phyloP scores from a whole-genome alignment of 2,888 invertebrate genomes.

The Strigamia transsilvanica region DNA sequence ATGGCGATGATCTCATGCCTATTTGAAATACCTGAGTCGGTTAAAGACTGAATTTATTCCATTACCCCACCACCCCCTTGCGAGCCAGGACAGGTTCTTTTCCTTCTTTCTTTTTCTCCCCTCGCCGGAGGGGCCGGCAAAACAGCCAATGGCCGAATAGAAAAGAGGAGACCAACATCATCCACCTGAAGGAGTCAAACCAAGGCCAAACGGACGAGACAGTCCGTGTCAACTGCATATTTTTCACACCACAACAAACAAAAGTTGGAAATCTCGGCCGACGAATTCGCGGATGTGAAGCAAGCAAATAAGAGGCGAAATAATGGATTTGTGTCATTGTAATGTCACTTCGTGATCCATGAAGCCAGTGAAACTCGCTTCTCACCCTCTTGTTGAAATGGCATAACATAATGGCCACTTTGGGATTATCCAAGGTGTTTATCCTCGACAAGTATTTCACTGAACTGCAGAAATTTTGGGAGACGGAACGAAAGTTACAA shows the following conservation, averaged over 20 bases:
- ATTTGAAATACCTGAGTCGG: background rate
- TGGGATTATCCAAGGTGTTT: conserved; percentile 96
- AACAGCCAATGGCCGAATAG: conserved; percentile 30
- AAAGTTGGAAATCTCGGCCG: background rate
- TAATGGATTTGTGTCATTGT: background rate
- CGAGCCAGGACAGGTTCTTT: conserved; percentile 2
- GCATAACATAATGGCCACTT: conserved; percentile 79
- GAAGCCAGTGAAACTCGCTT: background rate
- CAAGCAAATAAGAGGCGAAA: background rate
- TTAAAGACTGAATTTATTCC: conserved; percentile 2
- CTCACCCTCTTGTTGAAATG: conserved; percentile 14
- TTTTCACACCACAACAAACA: background rate
- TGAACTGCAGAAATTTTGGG: conserved; percentile 95
- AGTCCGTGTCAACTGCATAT: background rate
- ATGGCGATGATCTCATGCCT: background rate
- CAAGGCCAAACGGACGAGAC: conserved; percentile 14
- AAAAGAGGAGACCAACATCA: conserved; percentile 10
- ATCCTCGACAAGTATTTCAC: conserved; percentile 97
- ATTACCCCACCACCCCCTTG: conserved; percentile 23
- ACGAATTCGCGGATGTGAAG: background rate
- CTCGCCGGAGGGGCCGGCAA: conserved; percentile 30
- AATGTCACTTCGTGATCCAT: background rate
- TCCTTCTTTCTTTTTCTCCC: conserved; percentile 27
- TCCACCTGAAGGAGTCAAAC: conserved; percentile 21
- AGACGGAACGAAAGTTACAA: conserved; percentile 94